Conservation (phyloP, 2,113 vertebrate species). For the Melanotaenia duboulayi region DNA sequence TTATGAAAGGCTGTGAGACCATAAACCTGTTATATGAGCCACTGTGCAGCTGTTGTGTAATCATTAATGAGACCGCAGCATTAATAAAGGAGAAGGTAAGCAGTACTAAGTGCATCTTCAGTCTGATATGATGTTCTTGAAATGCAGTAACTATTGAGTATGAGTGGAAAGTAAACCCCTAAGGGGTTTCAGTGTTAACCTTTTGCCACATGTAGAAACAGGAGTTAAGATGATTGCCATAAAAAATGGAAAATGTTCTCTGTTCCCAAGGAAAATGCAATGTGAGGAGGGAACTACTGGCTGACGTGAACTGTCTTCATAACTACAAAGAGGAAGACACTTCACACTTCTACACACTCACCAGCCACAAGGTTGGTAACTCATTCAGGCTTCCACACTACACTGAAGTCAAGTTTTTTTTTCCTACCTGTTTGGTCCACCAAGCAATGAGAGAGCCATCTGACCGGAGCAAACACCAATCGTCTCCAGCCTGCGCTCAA, state of each 20-base stretch:
- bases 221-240: slow-evolving; percentile 25
- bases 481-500: slow-evolving; percentile 91
- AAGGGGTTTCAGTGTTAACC: slow-evolving; percentile 22
- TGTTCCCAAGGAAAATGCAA: neutral
- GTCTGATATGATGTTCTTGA: slow-evolving; percentile 5
- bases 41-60: slow-evolving; percentile 36
- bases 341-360: neutral
- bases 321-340: slow-evolving; percentile 8
- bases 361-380: neutral
- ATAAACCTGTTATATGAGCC: slow-evolving; percentile 54
- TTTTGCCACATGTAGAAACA: slow-evolving; percentile 3
- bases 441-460: slow-evolving; percentile 93
- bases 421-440: slow-evolving; percentile 92
- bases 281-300: neutral
- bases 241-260: slow-evolving; percentile 34
- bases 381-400: neutral
- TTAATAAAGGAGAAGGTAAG: slow-evolving; percentile 20
- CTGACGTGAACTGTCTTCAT: neutral
- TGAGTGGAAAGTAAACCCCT: neutral
- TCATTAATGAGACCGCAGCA: slow-evolving; percentile 24
- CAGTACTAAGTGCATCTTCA: slow-evolving; percentile 2
- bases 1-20: slow-evolving; percentile 47
- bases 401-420: neutral
- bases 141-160: neutral
- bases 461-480: slow-evolving; percentile 92